Percentiles rank a stretch among this genome's conserved stretches.
These are phyloP conservation scores for Alaudala cheleensis DNA, from an alignment of 2,113 vertebrate genomes.

Conservation along the genomic window DNA sequence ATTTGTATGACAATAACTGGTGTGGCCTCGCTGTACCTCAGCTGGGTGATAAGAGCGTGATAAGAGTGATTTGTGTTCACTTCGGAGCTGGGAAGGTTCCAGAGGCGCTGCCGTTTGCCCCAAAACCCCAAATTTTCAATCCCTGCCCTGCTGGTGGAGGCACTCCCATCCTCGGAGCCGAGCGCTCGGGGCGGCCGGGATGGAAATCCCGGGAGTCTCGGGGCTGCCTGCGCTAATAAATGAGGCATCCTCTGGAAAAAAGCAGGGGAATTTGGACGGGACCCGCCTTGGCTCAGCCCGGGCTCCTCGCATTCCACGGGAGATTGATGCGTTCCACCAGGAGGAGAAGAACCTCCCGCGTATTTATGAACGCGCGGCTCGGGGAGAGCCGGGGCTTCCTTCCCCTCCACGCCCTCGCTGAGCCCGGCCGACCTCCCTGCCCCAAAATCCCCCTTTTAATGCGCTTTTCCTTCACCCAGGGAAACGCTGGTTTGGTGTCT, in stretches of 20 bases:
- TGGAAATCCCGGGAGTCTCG: background rate
- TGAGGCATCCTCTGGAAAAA: constrained; percentile 69
- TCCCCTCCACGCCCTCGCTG: background rate
- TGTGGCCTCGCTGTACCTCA: rapidly evolving
- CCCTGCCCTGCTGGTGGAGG: background rate
- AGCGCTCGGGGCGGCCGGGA: background rate
- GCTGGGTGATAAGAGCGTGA: background rate
- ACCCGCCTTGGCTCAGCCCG: constrained; percentile 43
- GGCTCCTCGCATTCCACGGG: constrained; percentile 32
- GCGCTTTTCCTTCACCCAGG: background rate
- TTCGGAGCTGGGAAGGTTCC: background rate
- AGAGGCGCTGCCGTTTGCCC: background rate
- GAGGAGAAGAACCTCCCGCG: constrained; percentile 6
- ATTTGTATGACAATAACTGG: rapidly evolving
- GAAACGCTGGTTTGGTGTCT: background rate
- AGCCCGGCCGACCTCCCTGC: background rate
- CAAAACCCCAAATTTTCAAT: background rate
- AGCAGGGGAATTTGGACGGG: constrained; percentile 56
- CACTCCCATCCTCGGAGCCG: background rate
- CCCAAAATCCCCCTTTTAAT: background rate
- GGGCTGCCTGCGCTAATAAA: constrained; percentile 49
- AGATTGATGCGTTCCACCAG: constrained; percentile 21
- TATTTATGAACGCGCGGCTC: background rate
- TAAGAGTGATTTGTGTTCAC: background rate
- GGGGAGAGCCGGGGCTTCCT: background rate